Evolutionary conservation across 2,113 vertebrate species (phyloP), one percentile per base, ranked within the genome.

Genomic region (Dipodomys merriami): DNA sequence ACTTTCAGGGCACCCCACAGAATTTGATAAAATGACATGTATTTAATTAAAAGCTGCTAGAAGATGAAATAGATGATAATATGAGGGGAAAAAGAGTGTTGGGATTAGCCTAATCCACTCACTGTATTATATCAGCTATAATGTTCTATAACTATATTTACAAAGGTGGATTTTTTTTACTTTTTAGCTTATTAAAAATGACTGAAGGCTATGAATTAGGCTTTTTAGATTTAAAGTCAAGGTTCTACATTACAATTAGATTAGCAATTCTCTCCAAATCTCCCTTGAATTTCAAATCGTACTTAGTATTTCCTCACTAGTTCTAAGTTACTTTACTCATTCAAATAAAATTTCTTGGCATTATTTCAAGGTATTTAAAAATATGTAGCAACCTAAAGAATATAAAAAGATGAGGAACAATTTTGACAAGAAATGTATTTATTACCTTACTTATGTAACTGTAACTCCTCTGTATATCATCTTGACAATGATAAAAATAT

Each of bases 301-400:
- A 69, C 15, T 90, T 90, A 74, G 30, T 44, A 49, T 33, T 64
- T 80, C 6, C 80, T 27, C 35, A 8, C 57, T 49, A 68, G 46
- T 76, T 85, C 12, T 49, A 39, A 39, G 49, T 49, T 67, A 84
- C 71, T 23, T 71, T 83, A 79, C 12, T 74, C 46, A 49, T 85
- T 81, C 29, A 73, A 71, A 87, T 83, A 78, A 77, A 60, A 23
- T 74, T 92, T 74, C 35, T 83, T 82, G 72, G 74, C 25, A 68
- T 10, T 67, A 62, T 90, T 87, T 86, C 30, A 81, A 74, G 30
- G 12, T 18, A 84, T 67, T 74, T 23, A 5, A 73, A 39, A 78
- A 82, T 49, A 77, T 13, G 83, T n/a, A 79, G 68, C 88, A 86
- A 84, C 62, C 7, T 80, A 80, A 86, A 44, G 8, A 83, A 53